Evolutionary conservation across 2,113 vertebrate species (phyloP), one percentile per base, ranked within the genome.

Genomic region (Leucoraja erinaceus): DNA sequence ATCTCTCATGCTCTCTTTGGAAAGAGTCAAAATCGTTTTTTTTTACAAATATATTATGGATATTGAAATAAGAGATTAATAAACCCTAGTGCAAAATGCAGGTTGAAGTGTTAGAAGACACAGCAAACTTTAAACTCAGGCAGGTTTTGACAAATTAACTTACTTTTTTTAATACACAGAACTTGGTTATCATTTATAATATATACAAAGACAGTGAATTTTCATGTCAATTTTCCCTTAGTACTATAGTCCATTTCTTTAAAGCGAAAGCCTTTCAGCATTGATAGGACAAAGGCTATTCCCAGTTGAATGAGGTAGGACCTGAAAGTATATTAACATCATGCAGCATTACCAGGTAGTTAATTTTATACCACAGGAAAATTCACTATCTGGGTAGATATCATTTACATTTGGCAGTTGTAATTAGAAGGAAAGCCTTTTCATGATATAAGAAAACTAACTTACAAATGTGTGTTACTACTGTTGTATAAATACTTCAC

Each of bases 151-250:
- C 72, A 33, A 91, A 38, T 20, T 61, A 84, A 70, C n/a, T 33
- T 33, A 90, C 70, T 68, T 70, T 91, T 68, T 72, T 14, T 72
- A 20, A 72, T 33, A 72, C 9, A 91, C 9, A 91, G 66, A 74
- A 72, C 12, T 72, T 74, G 38, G 38, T 72, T 91, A 72, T 54
- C 68, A 91, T 54, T 91, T 72, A 91, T 91, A 91, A 91, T 91
- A 91, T 72, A 72, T 70, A 91, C 38, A 72, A 90, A 68, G 90
- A 91, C 38, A 74, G 88, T 91, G 88, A 91, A 91, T 91, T 91
- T 91, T 8, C 68, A 91, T 91, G 28, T 91, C 38, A 91, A 91
- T 70, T 91, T 70, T 91, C 20, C 22, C 63, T 70, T 72, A 54
- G 20, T 72, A 38, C 90, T 54, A 20, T 61, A 91, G 90, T 91